Evolutionary conservation across 92 coral and sea anemone species (phyloP), one percentile per base, ranked within the genome.

Genomic region (Porites divaricata): DNA sequence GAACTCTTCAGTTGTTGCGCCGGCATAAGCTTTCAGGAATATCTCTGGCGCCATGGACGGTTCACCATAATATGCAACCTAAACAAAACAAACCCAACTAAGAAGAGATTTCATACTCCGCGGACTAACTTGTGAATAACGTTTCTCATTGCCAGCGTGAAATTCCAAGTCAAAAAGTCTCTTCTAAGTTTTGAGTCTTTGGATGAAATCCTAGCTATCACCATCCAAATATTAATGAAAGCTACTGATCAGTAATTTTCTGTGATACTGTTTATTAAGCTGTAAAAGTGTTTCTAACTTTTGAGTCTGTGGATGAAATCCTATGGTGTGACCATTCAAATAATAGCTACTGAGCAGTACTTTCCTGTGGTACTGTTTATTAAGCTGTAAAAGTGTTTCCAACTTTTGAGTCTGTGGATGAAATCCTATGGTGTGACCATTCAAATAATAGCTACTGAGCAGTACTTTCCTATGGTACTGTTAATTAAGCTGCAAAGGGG

Each of bases 51-150:
- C 93, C 81, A 81, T 79, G 12, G 93, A 81, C 1, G 93, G 93
- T 59, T 86, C 93, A 2, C 93, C 93, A 63, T 90, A 90, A 57
- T 90, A 90, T 11, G 93, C 93, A 0, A 90, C 93, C 93, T 90
- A 35, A 23, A 67, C 9, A 19, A 23, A 35, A 12, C 26, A 16
- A 9, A 53, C 22, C 8, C 13, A 1, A 15, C 14, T 16, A 17
- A 68, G 8, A 51, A 51, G 21, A 22, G 17, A 16, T 2, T 0
- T 8, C 20, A 12, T 9, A 13, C 10, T 11, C 10, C 16, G 9
- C 2, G 12, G 4, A 12, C 6, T 4, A 35, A 35, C 45, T 35
- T 54, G 59, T 8, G 13, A 54, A 2, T 8, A 11, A 54, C 12
- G 10, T 11, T 54, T 54, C 16, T 54, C 59, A 54, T 11, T 54